Base-by-base conservation (phyloP, 2,888 invertebrate species). In the Taphrorychus bicolor region DNA sequence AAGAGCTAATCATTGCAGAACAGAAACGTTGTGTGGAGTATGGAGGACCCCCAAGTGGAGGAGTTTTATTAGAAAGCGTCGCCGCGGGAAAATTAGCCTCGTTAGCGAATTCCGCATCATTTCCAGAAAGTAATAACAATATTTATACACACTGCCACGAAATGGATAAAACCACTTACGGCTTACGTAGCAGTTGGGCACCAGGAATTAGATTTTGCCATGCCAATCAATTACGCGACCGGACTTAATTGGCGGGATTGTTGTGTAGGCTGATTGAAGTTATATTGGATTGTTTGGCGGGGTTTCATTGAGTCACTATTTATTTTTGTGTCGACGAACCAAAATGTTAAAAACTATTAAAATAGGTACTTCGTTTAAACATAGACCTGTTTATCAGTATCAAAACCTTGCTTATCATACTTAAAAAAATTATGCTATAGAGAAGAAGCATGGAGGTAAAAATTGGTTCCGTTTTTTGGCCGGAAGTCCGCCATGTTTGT, bases 71-170 rank as follows among this genome's bases (percentile, higher is more conserved):
- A 41, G 51, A 52, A 40, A 51, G 52, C 52, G 41, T 59, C 52
- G 51, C 59, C 51, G 32, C 52, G 7, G 59, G 59, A n/a, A 40
- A 40, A 59, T 59, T 59, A 59, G 51, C 59, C 21, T 59, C 52
- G 59, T 52, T 59, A 59, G 19, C 18, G 32, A 40, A 59, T 49
- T 24, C 41, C 17, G 23, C 24, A 49, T 59, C 21, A 51, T 59
- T 59, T 52, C 41, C 59, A 59, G 48, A 59, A 59, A 59, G 48
- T 49, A 59, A 59, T 59, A 49, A 59, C 32, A 32, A 32, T 32
- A 7, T 32, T 32, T 32, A 32, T 32, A 11, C 11, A 32, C 32
- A 9, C 32, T 32, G 32, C 9, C 32, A 32, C 32, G 32, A 32
- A 32, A 32, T 32, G 32, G 32, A 32, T 32, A 32, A 9, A 32